Evolutionary conservation across 2,797 vertebrate species (phyloP).

Genomic region (Alca torda): DNA sequence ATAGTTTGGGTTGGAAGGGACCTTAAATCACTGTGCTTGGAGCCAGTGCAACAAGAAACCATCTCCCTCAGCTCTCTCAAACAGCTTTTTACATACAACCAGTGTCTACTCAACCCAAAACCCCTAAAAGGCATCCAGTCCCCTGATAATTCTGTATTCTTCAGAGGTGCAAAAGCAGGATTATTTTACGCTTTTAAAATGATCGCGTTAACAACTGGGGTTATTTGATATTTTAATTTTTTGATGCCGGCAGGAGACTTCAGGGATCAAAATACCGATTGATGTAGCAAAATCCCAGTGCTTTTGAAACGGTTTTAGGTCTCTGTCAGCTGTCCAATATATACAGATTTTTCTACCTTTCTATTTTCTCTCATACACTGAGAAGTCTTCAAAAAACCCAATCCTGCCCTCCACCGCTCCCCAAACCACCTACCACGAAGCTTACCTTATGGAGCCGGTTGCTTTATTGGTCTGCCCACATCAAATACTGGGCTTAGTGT

Average conservation of each 20-base stretch:
- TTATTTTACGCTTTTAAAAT: not conserved
- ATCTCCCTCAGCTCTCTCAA: not conserved
- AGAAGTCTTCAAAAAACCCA: not conserved
- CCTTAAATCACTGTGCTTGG: not conserved
- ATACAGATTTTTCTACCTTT: not conserved
- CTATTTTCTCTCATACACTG: not conserved
- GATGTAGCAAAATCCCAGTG: not conserved
- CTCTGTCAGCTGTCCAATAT: not conserved
- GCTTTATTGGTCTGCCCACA: not conserved
- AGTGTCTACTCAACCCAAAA: not conserved
- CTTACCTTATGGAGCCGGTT: accelerated
- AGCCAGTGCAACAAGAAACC: not conserved
- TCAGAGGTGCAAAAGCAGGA: not conserved
- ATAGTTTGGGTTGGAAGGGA: too few relatives aligned
- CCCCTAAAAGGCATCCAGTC: not conserved
- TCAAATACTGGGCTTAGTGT: not conserved
- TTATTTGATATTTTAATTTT: slow-evolving; percentile 9
- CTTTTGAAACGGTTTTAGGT: not conserved
- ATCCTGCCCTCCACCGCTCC: not conserved
- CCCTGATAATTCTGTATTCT: not conserved
- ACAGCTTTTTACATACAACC: not conserved
- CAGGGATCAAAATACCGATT: not conserved
- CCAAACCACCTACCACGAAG: not conserved
- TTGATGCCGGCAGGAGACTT: not conserved
- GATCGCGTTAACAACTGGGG: not conserved